Conservation (phyloP, 2,888 invertebrate genomes). For the Nemotelus pantherinus region DNA sequence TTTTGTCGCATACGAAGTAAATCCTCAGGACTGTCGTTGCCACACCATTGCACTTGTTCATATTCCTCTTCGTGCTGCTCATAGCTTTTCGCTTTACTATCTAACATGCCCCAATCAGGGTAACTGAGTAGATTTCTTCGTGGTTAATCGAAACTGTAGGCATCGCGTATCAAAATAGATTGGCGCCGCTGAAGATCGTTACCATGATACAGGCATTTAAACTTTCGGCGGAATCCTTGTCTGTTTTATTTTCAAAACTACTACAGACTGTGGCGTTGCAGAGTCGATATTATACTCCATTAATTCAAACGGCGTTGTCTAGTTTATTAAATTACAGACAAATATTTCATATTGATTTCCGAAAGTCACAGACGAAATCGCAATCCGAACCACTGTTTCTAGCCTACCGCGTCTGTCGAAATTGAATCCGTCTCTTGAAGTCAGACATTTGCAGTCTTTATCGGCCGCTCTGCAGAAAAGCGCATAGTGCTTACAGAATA, state of each 20-base stretch:
- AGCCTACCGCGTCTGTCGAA: no score
- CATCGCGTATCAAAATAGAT: constrained; percentile 85
- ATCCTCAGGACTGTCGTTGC: constrained; percentile 66
- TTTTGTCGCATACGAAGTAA: constrained; percentile 59
- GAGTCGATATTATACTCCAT: constrained; percentile 94
- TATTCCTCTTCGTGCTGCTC: constrained; percentile 93
- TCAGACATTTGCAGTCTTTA: no score
- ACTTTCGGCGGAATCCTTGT: constrained; percentile 68
- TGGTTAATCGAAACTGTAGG: constrained; percentile 82
- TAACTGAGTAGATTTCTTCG: constrained; percentile 66
- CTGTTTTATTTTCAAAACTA: constrained; percentile 80
- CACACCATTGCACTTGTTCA: constrained; percentile 75
- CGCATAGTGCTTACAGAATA: no score
- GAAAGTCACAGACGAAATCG: no score
- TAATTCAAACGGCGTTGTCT: not conserved
- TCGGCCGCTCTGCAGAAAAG: no score
- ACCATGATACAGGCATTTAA: constrained; percentile 76
- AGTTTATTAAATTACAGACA: no score
- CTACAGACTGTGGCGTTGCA: constrained; percentile 79
- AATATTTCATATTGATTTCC: no score
- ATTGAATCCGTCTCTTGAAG: no score
- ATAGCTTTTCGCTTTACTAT: constrained; percentile 82
- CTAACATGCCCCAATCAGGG: constrained; percentile 73
- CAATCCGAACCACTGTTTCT: no score
- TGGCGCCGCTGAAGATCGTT: constrained; percentile 75